Evolutionary conservation across 2,113 vertebrate genomes (phyloP).

Genomic region (Dasyprocta punctata): DNA sequence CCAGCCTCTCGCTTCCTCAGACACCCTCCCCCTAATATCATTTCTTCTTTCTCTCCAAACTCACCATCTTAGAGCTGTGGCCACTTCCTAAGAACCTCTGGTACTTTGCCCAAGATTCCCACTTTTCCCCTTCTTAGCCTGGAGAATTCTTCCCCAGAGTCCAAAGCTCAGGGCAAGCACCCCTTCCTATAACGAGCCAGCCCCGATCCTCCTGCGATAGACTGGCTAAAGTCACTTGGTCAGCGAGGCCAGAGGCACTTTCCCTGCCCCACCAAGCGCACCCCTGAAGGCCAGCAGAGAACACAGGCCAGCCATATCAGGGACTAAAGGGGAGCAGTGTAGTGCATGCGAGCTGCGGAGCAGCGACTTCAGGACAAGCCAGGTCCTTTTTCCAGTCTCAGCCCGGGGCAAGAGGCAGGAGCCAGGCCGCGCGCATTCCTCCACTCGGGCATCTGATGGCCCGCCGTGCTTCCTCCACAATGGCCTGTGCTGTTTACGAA

Average conservation of each 20-base stretch:
- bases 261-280: background rate
- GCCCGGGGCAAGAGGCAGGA: background rate
- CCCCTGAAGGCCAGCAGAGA: background rate
- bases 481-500: conserved; percentile 73
- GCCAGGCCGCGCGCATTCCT: background rate
- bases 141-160: background rate
- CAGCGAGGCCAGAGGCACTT: background rate
- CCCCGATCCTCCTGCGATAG: background rate
- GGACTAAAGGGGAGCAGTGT: background rate
- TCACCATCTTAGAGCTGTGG: background rate
- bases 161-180: background rate
- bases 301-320: background rate
- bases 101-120: background rate
- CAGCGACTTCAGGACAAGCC: background rate
- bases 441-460: background rate
- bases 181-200: background rate
- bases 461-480: conserved; percentile 69
- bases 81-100: background rate
- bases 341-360: background rate
- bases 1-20: background rate
- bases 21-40: background rate
- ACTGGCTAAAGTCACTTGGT: background rate
- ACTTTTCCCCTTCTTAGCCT: background rate
- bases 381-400: too few relatives aligned
- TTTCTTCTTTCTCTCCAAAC: background rate